phyloP scores from a whole-genome alignment of 2,113 vertebrate species.

The Scopus umbretta region DNA sequence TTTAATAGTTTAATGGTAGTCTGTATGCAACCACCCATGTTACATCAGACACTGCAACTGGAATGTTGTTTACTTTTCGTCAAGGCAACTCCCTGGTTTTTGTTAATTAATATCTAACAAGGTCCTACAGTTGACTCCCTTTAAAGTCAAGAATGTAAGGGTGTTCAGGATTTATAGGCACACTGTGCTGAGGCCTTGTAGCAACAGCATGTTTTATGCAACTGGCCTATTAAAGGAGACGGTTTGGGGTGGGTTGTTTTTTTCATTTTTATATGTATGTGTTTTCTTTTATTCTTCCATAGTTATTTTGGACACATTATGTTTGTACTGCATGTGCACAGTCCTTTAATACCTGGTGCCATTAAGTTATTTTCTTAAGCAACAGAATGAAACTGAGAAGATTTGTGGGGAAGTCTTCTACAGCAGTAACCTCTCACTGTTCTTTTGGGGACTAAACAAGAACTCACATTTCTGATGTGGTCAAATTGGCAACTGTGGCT shows the following conservation, averaged over 20 bases:
- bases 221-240: background rate
- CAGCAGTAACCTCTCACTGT: background rate
- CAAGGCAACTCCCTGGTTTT: conserved; percentile 31
- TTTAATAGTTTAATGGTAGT: conserved; percentile 38
- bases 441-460: background rate
- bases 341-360: background rate
- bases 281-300: background rate
- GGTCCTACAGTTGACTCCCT: background rate
- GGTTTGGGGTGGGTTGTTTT: background rate
- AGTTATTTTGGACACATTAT: background rate
- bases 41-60: conserved; percentile 43
- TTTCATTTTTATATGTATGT: background rate
- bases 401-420: background rate
- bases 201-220: background rate
- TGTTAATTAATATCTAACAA: conserved; percentile 43
- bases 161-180: background rate
- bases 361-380: background rate
- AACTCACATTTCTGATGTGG: background rate
- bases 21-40: conserved; percentile 46
- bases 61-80: conserved; percentile 59
- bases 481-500: background rate
- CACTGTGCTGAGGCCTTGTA: background rate
- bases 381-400: background rate
- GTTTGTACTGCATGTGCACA: background rate
- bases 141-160: background rate